Base-by-base conservation (phyloP, 2,113 vertebrate species). In the Puffinus mauretanicus region DNA sequence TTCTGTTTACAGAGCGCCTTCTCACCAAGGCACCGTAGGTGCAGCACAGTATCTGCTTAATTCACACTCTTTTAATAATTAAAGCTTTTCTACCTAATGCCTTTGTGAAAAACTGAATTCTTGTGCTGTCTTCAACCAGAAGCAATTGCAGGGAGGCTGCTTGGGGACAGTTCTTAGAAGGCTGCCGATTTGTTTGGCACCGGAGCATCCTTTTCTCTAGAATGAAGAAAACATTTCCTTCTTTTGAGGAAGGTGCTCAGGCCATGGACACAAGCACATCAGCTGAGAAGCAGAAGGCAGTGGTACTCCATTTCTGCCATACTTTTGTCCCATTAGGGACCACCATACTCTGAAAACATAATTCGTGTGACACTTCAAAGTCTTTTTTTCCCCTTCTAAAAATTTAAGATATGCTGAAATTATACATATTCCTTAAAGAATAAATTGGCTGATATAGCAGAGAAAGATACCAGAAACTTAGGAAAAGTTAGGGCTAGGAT, bases 51-150 rank as follows among this genome's bases (percentile, higher is more conserved):
- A 46, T 85, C 94, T 93, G 79, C 52, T 97, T 95, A 96, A 96
- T 96, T 96, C 90, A 83, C 55, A 60, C 26, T 90, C 93, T 83
- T 94, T 97, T 88, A 97, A 97, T 97, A 88, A 97, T 97, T 97
- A 97, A 96, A 95, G 88, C 92, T 92, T 86, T 92, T 96, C 86
- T 96, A 88, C 69, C 80, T 96, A 94, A 96, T 96, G 82, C 27
- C 65, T 94, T 80, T 90, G 55, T 96, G 86, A 95, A 95, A 96
- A 90, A 83, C 76, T 16, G 86, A 78, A 78, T 75, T 75, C 71
- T 84, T 75, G 24, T 54, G 32, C 32, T 64, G 55, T 80, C 55
- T 92, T 90, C 60, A 83, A 70, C 72, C 55, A 93, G 67, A 88
- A 88, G 38, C 82, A 80, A 78, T 88, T 88, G 85, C 46, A 75